Conservation (phyloP, 92 coral and sea anemone species). For the Zoanthus sociatus region DNA sequence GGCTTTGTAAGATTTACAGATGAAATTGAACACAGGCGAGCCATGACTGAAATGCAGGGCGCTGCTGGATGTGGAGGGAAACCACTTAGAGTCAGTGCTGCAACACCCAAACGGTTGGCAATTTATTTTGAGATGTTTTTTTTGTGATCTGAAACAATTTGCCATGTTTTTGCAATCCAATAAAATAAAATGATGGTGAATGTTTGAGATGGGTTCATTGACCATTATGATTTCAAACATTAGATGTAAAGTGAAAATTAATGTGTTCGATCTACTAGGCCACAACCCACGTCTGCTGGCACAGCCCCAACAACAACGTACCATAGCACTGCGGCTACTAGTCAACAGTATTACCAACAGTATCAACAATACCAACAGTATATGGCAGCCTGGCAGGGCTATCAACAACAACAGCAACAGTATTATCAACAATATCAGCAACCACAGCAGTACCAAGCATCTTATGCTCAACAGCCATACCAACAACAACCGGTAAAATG, state of each 20-base stretch:
- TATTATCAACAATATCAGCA: constrained; percentile 73
- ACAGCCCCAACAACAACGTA: constrained; percentile 50
- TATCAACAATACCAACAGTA: constrained; percentile 98
- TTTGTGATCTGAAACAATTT: not conserved
- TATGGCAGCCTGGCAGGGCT: constrained; percentile 96
- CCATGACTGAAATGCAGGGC: constrained; percentile 98
- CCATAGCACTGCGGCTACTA: constrained; percentile 51
- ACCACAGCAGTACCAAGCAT: constrained; percentile 52
- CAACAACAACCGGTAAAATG: constrained; percentile 60
- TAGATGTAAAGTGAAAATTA: no score
- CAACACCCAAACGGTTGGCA: constrained; percentile 94
- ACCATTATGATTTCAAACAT: no score
- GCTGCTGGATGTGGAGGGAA: constrained; percentile 94
- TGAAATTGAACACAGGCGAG: constrained; percentile 89
- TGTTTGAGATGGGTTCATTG: no score
- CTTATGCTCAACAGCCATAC: constrained; percentile 67
- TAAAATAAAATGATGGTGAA: no score
- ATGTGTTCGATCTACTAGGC: constrained; percentile 24
- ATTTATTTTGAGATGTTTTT: not conserved
- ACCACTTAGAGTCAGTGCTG: constrained; percentile 95
- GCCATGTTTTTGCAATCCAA: not conserved
- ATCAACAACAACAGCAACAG: constrained; percentile 85
- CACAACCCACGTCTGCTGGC: constrained; percentile 64
- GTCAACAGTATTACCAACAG: constrained; percentile 86
- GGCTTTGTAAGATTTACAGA: constrained; percentile 94